Conservation (phyloP, 2,888 invertebrate species). For the Andricus quercusramuli region DNA sequence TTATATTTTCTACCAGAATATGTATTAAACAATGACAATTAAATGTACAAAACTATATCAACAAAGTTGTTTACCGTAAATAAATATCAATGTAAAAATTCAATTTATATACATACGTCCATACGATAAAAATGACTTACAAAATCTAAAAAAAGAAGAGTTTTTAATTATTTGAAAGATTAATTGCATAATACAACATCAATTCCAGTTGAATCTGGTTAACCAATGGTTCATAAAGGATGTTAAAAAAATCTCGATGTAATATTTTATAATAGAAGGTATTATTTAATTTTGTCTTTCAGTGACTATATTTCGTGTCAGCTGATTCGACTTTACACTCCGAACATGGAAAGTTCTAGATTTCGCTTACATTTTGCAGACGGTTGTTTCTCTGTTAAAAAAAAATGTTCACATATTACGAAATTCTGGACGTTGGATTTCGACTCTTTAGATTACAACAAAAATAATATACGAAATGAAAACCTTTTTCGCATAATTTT, state of each 20-base stretch:
- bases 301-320: constrained; percentile 20
- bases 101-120: not conserved
- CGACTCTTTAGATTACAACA: too few relatives aligned
- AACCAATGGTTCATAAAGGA: not conserved
- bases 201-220: not conserved
- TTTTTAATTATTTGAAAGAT: not conserved
- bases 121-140: not conserved
- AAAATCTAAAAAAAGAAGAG: not conserved
- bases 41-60: too few relatives aligned
- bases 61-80: too few relatives aligned
- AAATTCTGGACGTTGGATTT: too few relatives aligned
- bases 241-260: not conserved
- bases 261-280: not conserved
- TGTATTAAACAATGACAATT: too few relatives aligned
- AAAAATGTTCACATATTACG: not conserved
- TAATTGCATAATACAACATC: not conserved
- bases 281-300: not conserved
- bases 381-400: not conserved
- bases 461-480: too few relatives aligned
- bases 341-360: not conserved
- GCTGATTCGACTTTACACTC: constrained; percentile 15
- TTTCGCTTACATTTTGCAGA: not conserved
- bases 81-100: not conserved
- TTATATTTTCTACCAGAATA: too few relatives aligned
- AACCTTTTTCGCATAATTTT: too few relatives aligned